These are phyloP conservation scores for Microplitis demolitor DNA, from an alignment of 1,140 invertebrate species.

Conservation along the genomic window DNA sequence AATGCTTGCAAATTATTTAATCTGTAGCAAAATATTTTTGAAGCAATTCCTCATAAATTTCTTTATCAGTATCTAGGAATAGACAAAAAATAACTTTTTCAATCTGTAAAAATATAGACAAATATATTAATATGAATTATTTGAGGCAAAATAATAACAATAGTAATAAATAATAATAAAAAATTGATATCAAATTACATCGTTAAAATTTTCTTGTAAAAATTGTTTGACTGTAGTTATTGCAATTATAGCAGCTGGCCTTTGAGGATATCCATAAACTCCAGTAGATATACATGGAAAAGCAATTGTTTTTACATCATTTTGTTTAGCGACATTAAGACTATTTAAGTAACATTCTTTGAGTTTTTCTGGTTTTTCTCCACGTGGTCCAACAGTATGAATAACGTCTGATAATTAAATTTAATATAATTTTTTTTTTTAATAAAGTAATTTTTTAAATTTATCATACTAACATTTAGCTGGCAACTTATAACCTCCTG, in stretches of 20 bases:
- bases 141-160: neutral
- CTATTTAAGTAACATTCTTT: conserved; percentile 73
- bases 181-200: conserved; percentile 47
- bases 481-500: conserved; percentile 78
- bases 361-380: conserved; percentile 71
- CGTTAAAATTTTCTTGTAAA: conserved; percentile 67
- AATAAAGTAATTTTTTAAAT: conserved; percentile 10
- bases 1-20: neutral
- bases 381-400: conserved; percentile 81
- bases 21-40: conserved; percentile 72
- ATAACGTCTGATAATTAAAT: conserved; percentile 76
- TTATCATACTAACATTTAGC: conserved; percentile 69
- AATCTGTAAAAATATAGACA: conserved; percentile 58
- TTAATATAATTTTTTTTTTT: neutral
- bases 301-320: conserved; percentile 72
- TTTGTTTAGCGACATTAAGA: conserved; percentile 65
- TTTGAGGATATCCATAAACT: conserved; percentile 83
- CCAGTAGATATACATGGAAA: conserved; percentile 89
- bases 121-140: neutral
- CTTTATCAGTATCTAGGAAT: conserved; percentile 74
- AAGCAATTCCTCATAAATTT: conserved; percentile 75
- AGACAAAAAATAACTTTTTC: conserved; percentile 83
- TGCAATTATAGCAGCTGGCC: conserved; percentile 76
- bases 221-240: conserved; percentile 70
- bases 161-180: neutral